Base-by-base conservation (phyloP, 23 tunicate species). In the Oikopleura vanhoeffeni region DNA sequence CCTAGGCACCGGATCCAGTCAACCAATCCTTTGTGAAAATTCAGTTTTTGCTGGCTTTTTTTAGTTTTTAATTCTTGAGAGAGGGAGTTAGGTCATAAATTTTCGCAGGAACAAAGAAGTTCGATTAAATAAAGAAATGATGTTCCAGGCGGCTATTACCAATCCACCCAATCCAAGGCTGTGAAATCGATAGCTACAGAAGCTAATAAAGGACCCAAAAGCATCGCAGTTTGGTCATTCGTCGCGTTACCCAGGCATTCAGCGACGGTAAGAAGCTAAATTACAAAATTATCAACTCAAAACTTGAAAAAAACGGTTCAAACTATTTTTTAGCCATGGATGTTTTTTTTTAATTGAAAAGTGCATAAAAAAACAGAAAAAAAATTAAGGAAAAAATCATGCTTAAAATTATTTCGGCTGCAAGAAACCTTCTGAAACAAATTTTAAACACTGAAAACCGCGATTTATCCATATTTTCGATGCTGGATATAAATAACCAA, bases 221-320 rank as follows among this genome's bases (percentile, higher is more conserved):
- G 79, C 79, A 71, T 71, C 38, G 79, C 79, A 28, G 35, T 13
- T 38, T 71, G 79, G 38, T 71, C 79, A 38, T 18, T 71, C n/a
- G n/a, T 28, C 79, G 27, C 32, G 36, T 33, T 30, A 71, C 79
- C 79, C 79, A 71, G 35, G 79, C 79, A 32, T 71, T 71, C 4
- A 71, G 36, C 79, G 79, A 71, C n/a, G 27, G 79, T 71, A 24
- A 71, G 38, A 49, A 18, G n/a, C n/a, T 18, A 8, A 49, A 18
- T 8, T 8, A 8, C 18, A 49, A 8, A 18, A 49, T 18, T 8
- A 18, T 49, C 60, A n/a, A 18, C 18, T 8, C 8, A 49, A 49
- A 49, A 18, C 8, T 8, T 49, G 18, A 49, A 8, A 8, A 8
- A 49, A n/a, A n/a, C n/a, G 18, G 18, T 8, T 8, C 8, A 49